Base-by-base conservation (phyloP, 2,113 vertebrate species). In the Embiotoca jacksoni region DNA sequence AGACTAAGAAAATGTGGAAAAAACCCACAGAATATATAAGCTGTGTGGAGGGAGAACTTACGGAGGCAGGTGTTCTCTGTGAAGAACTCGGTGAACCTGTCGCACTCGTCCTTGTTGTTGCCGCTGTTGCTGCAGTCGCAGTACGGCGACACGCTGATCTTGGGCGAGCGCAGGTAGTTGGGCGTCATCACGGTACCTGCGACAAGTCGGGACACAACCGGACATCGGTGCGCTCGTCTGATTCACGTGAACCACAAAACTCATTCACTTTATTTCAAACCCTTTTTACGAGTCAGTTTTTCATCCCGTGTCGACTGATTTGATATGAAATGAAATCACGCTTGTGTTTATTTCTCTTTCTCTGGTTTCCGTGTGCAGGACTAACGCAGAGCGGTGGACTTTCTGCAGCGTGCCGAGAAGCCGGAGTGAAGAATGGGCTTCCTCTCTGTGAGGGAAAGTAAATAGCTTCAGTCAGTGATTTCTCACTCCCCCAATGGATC, bases 41-140 rank as follows among this genome's bases (percentile, higher is more conserved):
- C 23, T 0, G 60, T 1, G 3, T 36, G 32, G 35, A 9, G 33
- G 73, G n/a, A 2, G 8, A 8, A 97, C 98, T 97, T 67, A 99
- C 98, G 96, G 81, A 99, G 96, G 91, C 98, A 99, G 46, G 88
- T 95, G 85, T 99, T 99, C 85, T 97, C 97, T 11, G 96, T 97
- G 95, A 99, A 99, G 88, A 99, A 97, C 88, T 96, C 94, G 0
- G 96, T 92, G 64, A 99, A 97, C 81, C 95, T 97, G 89, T 65
- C 60, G 81, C 98, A 99, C 61, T 99, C 97, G 0, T 97, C 96
- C 77, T 95, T 94, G 85, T 96, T 94, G 7, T 99, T 99, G 9
- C 98, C 98, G 0, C 96, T 99, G 93, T 95, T 97, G 94, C 82
- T 96, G 91, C 98, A 99, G 95, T 98, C 96, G 31, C 98, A 99